Percentiles rank a stretch among this genome's conserved stretches.
These are phyloP conservation scores for Lepidurus couesii DNA, from an alignment of 1,140 invertebrate genomes.

Conservation along the genomic window DNA sequence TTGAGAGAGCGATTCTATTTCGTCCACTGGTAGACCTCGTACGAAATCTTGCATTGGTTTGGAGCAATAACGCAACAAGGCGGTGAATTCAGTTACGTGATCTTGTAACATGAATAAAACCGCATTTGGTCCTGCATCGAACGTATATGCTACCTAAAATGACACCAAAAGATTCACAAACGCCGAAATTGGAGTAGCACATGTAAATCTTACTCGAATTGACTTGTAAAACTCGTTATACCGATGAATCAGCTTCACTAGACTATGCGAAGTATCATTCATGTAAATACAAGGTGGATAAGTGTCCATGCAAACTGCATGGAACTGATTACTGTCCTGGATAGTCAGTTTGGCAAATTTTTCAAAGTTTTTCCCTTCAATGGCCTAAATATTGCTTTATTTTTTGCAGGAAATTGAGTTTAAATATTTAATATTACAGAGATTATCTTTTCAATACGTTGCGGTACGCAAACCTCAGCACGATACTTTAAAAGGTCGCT, in stretches of 20 bases:
- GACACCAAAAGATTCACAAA: conserved; percentile 37
- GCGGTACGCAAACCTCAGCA: conserved; percentile 63
- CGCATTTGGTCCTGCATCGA: conserved; percentile 95
- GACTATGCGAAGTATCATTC: conserved; percentile 75
- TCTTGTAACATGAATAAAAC: conserved; percentile 79
- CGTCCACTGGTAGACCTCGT: background rate
- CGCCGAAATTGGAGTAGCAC: background rate
- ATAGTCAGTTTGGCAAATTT: conserved; percentile 90
- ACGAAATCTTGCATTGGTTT: background rate
- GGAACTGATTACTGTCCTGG: conserved; percentile 96
- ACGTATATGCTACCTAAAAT: conserved; percentile 81
- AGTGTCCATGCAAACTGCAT: conserved; percentile 89
- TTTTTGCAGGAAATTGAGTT: background rate
- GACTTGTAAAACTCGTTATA: conserved; percentile 59
- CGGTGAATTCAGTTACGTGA: conserved; percentile 55
- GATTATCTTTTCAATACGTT: conserved; percentile 59
- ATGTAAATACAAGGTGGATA: conserved; percentile 90
- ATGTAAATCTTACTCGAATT: conserved; percentile 18
- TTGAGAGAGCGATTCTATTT: background rate
- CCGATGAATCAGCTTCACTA: conserved; percentile 72
- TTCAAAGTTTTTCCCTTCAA: conserved; percentile 71
- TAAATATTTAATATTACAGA: background rate
- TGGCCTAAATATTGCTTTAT: conserved; percentile 55
- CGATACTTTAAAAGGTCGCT: conserved; percentile 75
- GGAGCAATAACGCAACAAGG: conserved; percentile 23